Percentiles rank a stretch among this genome's conserved stretches.
Evolutionary conservation across 2,797 vertebrate species (phyloP).

Genomic region (Peromyscus eremicus): DNA sequence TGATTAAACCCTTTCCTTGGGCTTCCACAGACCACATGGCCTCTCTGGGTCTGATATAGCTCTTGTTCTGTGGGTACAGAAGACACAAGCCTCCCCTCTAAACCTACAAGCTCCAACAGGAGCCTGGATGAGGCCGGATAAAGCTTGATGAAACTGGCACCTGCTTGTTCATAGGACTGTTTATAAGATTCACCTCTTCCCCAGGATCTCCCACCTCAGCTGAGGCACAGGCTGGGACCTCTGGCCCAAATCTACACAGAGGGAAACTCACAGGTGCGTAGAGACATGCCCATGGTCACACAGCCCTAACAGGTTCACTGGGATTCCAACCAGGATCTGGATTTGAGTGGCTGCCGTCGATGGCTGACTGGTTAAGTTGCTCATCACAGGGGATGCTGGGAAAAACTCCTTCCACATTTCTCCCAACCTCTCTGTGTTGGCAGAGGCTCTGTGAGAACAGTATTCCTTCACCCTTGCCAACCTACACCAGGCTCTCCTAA

Average conservation of each 20-base stretch:
- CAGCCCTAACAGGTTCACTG: fast-evolving
- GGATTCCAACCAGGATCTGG: fast-evolving
- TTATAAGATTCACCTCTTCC: background rate
- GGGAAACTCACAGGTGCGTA: background rate
- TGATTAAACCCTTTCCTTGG: fast-evolving
- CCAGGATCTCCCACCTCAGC: too few species aligned
- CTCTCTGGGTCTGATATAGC: background rate
- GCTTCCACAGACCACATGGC: fast-evolving
- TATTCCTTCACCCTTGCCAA: fast-evolving
- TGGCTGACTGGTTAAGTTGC: background rate
- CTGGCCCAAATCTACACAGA: too few species aligned
- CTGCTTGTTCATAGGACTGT: background rate
- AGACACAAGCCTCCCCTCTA: background rate
- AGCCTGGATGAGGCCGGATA: background rate
- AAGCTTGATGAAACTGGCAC: background rate
- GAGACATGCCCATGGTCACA: fast-evolving
- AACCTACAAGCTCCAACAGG: background rate
- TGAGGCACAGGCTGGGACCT: background rate
- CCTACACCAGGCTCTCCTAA: too few species aligned
- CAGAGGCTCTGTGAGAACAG: background rate
- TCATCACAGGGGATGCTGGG: fast-evolving
- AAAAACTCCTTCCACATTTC: background rate
- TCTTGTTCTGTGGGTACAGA: background rate
- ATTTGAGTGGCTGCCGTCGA: background rate
- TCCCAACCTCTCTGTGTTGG: too few species aligned